Base-by-base conservation (phyloP, 2,888 invertebrate genomes). In the Monoplex corrugatus region DNA sequence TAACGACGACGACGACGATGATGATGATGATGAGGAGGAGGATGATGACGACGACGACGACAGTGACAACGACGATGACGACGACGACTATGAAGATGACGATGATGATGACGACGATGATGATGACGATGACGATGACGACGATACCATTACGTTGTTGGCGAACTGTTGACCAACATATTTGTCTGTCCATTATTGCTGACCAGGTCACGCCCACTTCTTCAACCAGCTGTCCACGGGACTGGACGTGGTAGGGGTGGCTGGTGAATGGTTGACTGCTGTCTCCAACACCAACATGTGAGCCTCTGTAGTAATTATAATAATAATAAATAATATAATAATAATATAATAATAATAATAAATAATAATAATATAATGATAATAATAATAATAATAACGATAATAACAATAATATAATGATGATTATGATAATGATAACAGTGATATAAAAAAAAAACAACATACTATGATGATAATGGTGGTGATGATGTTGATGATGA, bases 211-310 rank as follows among this genome's bases (percentile, higher is more conserved):
- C 96, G 99, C 99, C 0, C 98, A 98, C 95, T 99, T 99, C 97
- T 99, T 99, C 97, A 99, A 99, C 97, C 99, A 99, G 96, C 97
- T 99, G 72, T 99, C 99, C 19, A 98, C 98, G 95, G 99, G 99
- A 0, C 97, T 99, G 96, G 99, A 99, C 96, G 97, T 99, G 95
- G 97, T 99, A 89, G 99, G 99, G 0, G 97, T 99, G 97, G 99
- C 99, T 0, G 99, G 99, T 23, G 99, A 99, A 96, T 99, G 99
- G 99, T 97, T 99, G 92, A 99, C 99, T 0, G 99, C 99, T 0
- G 98, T 99, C 0, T 98, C 99, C 90, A 99, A 99, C 96, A 99
- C 99, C 93, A 99, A 99, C 97, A 99, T 99, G 99, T 97, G 93
- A 95, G 96, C 32, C n/a, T 32, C n/a, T 72, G 72, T 72, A 32